phyloP scores from a whole-genome alignment of 64 coral and sea anemone species.

The Cladopsammia gracilis region DNA sequence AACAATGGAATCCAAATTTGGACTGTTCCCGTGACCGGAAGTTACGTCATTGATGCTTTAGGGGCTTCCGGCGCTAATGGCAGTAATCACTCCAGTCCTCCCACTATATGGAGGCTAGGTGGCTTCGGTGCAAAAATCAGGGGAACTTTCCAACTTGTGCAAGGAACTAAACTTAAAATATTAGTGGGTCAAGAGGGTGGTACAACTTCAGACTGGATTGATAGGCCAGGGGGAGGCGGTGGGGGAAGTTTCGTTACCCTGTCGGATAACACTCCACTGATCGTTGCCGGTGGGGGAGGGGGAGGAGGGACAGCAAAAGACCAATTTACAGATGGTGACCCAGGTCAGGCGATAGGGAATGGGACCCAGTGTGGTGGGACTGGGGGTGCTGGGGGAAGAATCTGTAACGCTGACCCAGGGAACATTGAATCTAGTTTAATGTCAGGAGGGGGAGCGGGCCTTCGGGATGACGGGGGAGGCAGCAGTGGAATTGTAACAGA shows the following conservation, averaged over 20 bases:
- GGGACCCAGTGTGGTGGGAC: conserved; percentile 56
- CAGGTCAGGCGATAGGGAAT: conserved; percentile 45
- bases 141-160: conserved; percentile 29
- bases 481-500: not conserved
- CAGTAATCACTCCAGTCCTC: not conserved
- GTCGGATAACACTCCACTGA: conserved; percentile 27
- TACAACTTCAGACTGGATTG: not conserved
- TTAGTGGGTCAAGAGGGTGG: conserved; percentile 74
- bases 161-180: conserved; percentile 42
- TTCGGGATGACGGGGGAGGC: not conserved
- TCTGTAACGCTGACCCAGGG: not conserved
- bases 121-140: conserved; percentile 62
- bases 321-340: conserved; percentile 58
- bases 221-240: conserved; percentile 67
- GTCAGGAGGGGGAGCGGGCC: conserved; percentile 13
- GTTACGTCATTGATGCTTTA: conserved; percentile 50
- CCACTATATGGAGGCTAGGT: not conserved
- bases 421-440: not conserved
- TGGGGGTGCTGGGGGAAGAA: conserved; percentile 26
- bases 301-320: conserved; percentile 37
- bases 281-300: conserved; percentile 81
- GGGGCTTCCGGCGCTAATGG: conserved; percentile 53
- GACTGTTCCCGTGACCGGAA: conserved; percentile 34
- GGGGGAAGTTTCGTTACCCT: conserved; percentile 71
- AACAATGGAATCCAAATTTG: conserved; percentile 38